Conservation (phyloP, 2,113 vertebrate species). For the Brachionichthys hirsutus region DNA sequence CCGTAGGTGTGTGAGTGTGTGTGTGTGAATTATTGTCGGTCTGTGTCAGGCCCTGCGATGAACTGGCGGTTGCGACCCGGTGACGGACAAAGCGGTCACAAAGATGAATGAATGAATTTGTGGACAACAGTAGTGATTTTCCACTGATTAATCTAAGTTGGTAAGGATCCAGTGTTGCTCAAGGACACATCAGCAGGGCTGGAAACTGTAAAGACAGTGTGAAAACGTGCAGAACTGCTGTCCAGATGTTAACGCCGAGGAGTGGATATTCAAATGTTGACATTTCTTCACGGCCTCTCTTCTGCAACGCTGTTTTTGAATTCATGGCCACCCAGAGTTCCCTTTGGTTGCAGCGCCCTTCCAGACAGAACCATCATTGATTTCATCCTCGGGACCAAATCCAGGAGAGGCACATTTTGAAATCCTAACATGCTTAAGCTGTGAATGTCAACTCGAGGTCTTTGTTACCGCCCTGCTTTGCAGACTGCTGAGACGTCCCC, state of each 20-base stretch:
- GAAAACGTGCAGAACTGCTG: not conserved
- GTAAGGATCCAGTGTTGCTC: not conserved
- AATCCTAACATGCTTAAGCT: conserved; percentile 33
- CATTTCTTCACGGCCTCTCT: not conserved
- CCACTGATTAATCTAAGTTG: not conserved
- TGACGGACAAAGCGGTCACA: too few species aligned
- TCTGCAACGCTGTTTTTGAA: conserved; percentile 1
- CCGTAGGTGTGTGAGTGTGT: too few species aligned
- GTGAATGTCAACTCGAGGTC: conserved; percentile 58
- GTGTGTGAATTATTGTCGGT: too few species aligned
- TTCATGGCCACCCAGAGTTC: conserved; percentile 25
- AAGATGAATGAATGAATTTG: too few species aligned
- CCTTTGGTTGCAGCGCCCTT: conserved; percentile 36
- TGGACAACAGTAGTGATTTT: too few species aligned
- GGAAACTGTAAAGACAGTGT: not conserved
- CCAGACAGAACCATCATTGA: conserved; percentile 51
- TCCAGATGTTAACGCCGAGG: not conserved
- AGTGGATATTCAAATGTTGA: not conserved
- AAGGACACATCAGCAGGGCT: not conserved
- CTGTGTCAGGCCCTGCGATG: too few species aligned
- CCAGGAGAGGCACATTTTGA: conserved; percentile 40
- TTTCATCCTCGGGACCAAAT: conserved; percentile 40
- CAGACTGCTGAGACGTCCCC: not conserved
- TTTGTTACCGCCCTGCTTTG: conserved; percentile 33
- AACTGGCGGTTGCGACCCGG: too few species aligned